Evolutionary conservation across 2,888 invertebrate genomes (phyloP), one percentile per base, ranked within the genome.

Genomic region (Eudasyphora cyanicolor): DNA sequence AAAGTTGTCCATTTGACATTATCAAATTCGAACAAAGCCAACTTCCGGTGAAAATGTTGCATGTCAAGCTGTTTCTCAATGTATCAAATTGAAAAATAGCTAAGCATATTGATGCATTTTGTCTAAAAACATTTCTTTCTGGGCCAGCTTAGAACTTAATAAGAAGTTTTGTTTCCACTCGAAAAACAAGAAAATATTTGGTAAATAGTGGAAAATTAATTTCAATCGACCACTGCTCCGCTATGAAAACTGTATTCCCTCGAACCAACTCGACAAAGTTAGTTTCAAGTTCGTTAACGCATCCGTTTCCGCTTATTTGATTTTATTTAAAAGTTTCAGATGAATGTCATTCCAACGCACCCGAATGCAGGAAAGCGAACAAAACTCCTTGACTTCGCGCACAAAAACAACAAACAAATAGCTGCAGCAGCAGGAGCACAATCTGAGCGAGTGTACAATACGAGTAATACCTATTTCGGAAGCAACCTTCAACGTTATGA

Each of bases 251-350:
- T 21, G 5, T 57, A 24, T 57, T 10, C 21, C 45, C 45, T 3
- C 12, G 21, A 4, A 17, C 21, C 51, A 49, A n/a, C 49, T 19
- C 6, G 21, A 8, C 51, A 54, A 85, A 86, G 86, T 86, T 86
- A 82, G 85, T 85, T 84, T 86, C 69, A 86, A 86, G 86, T 87
- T 87, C 86, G 87, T 87, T 86, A 86, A 85, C 86, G 87, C 85
- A 86, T 86, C 85, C 86, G 85, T 85, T 86, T 84, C 85, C 85
- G 81, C 86, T 86, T 86, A 81, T 84, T 81, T 84, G 81, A 85
- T 85, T 85, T 86, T 79, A 85, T 81, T 83, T 85, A 83, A 85
- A 87, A 87, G 86, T 87, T 84, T 81, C 62, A 60, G 73, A 42
- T 76, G 76, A 84, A 79, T 81, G 80, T 76, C 81, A 35, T 67